A percentile compares a stretch with the other conserved stretches of the same genome.
Conservation (phyloP, 2,888 invertebrate species). For the Melolontha melolontha region DNA sequence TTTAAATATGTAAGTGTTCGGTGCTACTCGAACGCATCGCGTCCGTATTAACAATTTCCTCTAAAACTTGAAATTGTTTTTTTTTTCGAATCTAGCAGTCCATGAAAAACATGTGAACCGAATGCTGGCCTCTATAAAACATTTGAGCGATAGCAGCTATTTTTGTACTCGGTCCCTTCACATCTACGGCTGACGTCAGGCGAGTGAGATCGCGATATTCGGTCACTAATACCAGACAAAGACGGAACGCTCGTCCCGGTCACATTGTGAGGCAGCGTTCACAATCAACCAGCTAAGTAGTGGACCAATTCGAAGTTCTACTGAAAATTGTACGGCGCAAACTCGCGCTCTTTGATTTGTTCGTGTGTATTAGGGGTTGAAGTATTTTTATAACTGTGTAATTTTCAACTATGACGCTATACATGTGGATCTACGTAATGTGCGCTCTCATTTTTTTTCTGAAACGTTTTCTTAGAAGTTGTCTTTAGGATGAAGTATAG, state of each 20-base stretch:
- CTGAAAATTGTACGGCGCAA: slow-evolving; percentile 52
- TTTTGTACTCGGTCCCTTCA: slow-evolving; percentile 61
- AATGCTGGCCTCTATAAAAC: slow-evolving; percentile 54
- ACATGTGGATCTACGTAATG: slow-evolving; percentile 32
- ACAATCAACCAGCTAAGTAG: slow-evolving; percentile 53
- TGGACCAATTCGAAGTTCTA: slow-evolving; percentile 50
- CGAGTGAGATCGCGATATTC: slow-evolving; percentile 52
- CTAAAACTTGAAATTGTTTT: slow-evolving; percentile 41
- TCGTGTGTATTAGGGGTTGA: slow-evolving; percentile 53
- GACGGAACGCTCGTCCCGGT: slow-evolving; percentile 55
- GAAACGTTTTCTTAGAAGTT: slow-evolving; percentile 29
- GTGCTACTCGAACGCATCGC: slow-evolving; percentile 31
- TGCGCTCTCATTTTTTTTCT: slow-evolving; percentile 30
- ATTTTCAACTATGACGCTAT: slow-evolving; percentile 37
- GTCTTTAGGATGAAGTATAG: slow-evolving; percentile 5
- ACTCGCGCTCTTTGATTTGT: slow-evolving; percentile 60
- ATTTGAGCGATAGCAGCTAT: slow-evolving; percentile 61
- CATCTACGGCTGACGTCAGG: slow-evolving; percentile 61
- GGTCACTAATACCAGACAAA: slow-evolving; percentile 48
- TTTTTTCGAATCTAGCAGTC: slow-evolving; percentile 38
- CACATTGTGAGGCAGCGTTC: slow-evolving; percentile 58
- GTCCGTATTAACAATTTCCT: slow-evolving; percentile 43
- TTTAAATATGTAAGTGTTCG: slow-evolving; percentile 34
- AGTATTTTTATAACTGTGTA: slow-evolving; percentile 54
- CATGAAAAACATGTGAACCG: slow-evolving; percentile 41